Evolutionary conservation across 2,888 invertebrate species (phyloP), one percentile per base, ranked within the genome.

Genomic region (Cyaniris semiargus): DNA sequence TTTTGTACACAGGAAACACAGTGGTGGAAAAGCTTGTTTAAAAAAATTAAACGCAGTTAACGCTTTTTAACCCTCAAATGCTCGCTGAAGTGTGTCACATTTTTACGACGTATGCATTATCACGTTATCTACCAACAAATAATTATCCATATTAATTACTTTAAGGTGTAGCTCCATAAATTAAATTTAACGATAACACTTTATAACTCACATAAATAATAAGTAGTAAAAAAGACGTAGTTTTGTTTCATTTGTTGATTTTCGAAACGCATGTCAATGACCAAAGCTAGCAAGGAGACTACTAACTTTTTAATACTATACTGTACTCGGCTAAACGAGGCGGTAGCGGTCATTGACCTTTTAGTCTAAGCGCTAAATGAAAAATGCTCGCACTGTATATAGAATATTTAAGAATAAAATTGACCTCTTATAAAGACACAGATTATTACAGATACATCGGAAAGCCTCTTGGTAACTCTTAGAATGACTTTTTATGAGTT

Each of bases 121-220:
- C 66, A 66, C 21, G 2, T 66, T 66, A 66, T 66, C 66, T 27
- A 66, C 66, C 18, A 4, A 66, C 66, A 66, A 66, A 66, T 66
- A 66, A 66, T 66, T 18, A 66, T 27, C 66, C 66, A 66, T 66
- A 66, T 66, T 66, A 66, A 66, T 66, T 66, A 66, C 66, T 60
- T 23, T 10, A 31, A 66, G 66, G 66, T 66, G 66, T 31, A 66
- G 27, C 15, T 15, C 21, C 66, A 66, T 66, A 66, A 66, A 66
- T 66, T 66, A 27, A 66, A 44, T 38, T 72, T 72, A 38, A 72
- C 72, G 72, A 72, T 72, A 7, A 4, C 38, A 44, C 44, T 72
- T 38, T 72, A 72, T 72, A 21, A 72, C 34, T 38, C 4, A 72
- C 38, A 72, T 72, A 72, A 38, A 38, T 72, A 21, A 72, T 72